Conservation (phyloP, 2,113 vertebrate genomes). For the Chloroceryle aenea region DNA sequence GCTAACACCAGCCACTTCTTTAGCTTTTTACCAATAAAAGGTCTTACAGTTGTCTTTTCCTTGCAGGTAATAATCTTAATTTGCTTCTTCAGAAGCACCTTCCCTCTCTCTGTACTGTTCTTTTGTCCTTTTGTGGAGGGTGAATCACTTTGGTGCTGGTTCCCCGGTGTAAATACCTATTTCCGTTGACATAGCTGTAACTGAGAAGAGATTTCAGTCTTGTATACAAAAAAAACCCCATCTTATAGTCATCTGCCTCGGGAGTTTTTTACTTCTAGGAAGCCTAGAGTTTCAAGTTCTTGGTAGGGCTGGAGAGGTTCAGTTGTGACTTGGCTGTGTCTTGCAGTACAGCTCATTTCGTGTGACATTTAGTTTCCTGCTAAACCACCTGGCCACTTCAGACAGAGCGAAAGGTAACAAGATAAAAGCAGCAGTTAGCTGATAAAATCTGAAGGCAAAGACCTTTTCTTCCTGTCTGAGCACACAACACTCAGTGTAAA, state of each 20-base stretch:
- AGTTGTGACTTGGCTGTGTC: accelerated
- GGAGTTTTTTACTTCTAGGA: neutral
- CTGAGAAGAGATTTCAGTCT: neutral
- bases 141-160: neutral
- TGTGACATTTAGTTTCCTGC: neutral
- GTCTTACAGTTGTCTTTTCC: neutral
- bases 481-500: accelerated
- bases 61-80: neutral
- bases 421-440: neutral
- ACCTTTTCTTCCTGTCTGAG: neutral
- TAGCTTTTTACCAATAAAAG: neutral
- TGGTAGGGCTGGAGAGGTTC: neutral
- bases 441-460: neutral
- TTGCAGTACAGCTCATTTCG: neutral
- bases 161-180: neutral
- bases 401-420: neutral
- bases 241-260: neutral
- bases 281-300: neutral
- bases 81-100: neutral
- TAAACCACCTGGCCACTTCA: neutral
- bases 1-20: neutral
- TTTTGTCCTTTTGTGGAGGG: neutral
- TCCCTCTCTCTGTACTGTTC: neutral
- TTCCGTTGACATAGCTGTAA: neutral
- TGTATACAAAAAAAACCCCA: accelerated